These are phyloP conservation scores for Aptenodytes forsteri DNA, from an alignment of 2,113 vertebrate species.

Conservation along the genomic window DNA sequence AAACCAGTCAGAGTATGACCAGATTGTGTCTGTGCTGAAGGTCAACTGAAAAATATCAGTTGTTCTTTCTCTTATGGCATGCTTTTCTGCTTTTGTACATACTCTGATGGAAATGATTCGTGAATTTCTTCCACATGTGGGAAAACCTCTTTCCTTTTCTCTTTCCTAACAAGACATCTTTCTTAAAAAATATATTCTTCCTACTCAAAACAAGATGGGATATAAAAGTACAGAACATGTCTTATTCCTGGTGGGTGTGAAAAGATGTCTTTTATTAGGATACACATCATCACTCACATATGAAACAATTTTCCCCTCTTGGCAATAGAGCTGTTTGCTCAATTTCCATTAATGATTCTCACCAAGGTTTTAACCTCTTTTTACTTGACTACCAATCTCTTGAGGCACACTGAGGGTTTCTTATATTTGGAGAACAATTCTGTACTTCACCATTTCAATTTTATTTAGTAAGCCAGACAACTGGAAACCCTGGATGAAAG, in stretches of 20 bases:
- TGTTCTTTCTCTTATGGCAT: neutral
- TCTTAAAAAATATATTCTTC: conserved; percentile 53
- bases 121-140: neutral
- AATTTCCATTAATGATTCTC: conserved; percentile 41
- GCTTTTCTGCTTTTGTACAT: neutral
- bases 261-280: conserved; percentile 52
- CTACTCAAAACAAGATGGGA: conserved; percentile 47
- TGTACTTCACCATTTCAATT: neutral
- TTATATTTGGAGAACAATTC: neutral
- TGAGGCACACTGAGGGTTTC: neutral
- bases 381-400: neutral
- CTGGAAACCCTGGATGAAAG: neutral
- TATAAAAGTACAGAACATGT: conserved; percentile 25
- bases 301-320: conserved; percentile 16
- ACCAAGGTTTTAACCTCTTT: conserved; percentile 7
- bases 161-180: neutral
- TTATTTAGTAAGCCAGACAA: conserved; percentile 9
- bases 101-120: neutral
- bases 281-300: conserved; percentile 19
- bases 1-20: neutral
- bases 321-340: conserved; percentile 1
- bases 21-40: neutral
- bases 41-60: neutral
- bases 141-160: conserved; percentile 36
- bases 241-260: conserved; percentile 52